phyloP scores from a whole-genome alignment of 2,113 vertebrate species.

The Oreochromis tanganicae region DNA sequence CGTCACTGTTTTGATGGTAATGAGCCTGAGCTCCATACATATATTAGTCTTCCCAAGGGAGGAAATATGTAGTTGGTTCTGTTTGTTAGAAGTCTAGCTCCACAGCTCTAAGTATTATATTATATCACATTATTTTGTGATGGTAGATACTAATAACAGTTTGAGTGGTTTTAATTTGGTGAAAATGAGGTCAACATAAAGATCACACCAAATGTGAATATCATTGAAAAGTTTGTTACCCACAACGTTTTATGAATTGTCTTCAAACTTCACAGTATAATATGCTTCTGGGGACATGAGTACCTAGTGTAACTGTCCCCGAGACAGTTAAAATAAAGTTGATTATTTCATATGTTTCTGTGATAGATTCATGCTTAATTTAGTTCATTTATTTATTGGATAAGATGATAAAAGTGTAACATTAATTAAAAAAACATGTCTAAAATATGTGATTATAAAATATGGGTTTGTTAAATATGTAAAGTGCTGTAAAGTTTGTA shows the following conservation, averaged over 20 bases:
- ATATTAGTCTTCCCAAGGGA: neutral
- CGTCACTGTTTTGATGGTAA: neutral
- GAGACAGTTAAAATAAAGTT: too few species aligned
- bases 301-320: too few species aligned
- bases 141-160: neutral
- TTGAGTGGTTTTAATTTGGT: neutral
- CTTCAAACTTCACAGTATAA: neutral
- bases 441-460: too few species aligned
- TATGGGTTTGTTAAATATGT: too few species aligned
- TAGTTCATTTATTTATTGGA: too few species aligned
- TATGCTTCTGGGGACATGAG: neutral
- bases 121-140: neutral
- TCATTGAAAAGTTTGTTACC: too few species aligned
- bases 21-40: neutral
- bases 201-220: neutral
- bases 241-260: neutral
- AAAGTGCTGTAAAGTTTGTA: too few species aligned
- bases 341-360: too few species aligned
- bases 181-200: neutral
- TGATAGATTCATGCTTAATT: too few species aligned
- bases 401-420: too few species aligned
- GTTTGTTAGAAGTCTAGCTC: neutral
- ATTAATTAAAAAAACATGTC: too few species aligned
- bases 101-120: too few species aligned
- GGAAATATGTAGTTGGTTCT: neutral